Conservation (phyloP, 1,140 invertebrate species). For the Dolichoris vasculosae region DNA sequence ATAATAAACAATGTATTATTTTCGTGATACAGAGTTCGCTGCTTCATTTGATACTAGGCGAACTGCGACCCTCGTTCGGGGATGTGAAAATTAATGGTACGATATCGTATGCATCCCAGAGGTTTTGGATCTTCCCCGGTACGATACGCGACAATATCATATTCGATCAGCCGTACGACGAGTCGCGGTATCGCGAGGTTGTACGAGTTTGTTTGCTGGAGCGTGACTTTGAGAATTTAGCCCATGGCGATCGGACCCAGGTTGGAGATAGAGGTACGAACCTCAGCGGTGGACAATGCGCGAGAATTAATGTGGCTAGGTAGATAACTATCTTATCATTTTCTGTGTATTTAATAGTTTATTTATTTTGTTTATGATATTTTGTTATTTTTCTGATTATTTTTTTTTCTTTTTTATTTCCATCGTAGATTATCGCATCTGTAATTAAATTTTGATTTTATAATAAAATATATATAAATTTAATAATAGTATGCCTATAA, state of each 20-base stretch:
- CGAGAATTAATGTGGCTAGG: conserved; percentile 87
- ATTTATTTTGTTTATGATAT: no score
- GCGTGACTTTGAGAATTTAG: conserved; percentile 84
- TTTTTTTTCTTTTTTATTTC: no score
- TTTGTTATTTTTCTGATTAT: no score
- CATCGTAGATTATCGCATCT: no score
- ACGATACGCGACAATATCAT: conserved; percentile 63
- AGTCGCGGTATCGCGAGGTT: conserved; percentile 81
- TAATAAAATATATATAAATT: no score
- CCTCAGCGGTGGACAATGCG: conserved; percentile 92
- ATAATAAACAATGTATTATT: no score
- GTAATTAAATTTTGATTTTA: no score
- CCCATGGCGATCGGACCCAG: conserved; percentile 88
- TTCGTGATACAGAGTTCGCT: conserved; percentile 79
- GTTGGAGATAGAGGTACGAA: conserved; percentile 91
- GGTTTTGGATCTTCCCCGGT: conserved; percentile 78
- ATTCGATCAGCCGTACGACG: conserved; percentile 77
- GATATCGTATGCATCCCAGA: conserved; percentile 84
- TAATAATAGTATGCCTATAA: no score
- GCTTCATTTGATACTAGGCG: conserved; percentile 82
- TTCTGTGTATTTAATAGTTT: no score
- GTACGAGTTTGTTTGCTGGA: conserved; percentile 84
- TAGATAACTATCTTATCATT: conserved; percentile 1
- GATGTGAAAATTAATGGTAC: conserved; percentile 78
- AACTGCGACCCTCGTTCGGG: conserved; percentile 80